Evolutionary conservation across 2,113 vertebrate genomes (phyloP).

Genomic region (Misgurnus mizolepis): DNA sequence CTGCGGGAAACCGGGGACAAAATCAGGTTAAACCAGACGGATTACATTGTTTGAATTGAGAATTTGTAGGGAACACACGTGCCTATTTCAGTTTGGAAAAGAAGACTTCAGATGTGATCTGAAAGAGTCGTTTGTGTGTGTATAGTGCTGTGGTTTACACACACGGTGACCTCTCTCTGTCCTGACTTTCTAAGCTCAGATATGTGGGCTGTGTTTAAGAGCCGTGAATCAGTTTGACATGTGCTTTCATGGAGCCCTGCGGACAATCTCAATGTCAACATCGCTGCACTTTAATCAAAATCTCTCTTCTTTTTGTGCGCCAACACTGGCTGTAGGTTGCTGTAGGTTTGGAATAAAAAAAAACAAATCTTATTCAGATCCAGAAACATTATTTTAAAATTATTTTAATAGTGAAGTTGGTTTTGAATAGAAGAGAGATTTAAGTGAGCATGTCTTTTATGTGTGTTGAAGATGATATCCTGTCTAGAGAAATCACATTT

Average conservation of each 20-base stretch:
- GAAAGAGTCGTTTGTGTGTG: not conserved
- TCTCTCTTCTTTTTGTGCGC: not conserved
- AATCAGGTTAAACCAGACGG: not conserved
- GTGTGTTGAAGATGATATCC: too few species aligned
- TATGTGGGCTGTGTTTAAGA: conserved; percentile 41
- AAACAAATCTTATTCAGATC: too few species aligned
- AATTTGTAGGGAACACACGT: conserved; percentile 59
- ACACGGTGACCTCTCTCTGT: conserved; percentile 7
- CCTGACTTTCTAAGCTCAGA: conserved; percentile 11
- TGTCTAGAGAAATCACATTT: too few species aligned
- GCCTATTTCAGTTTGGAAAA: not conserved
- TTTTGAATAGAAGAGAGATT: too few species aligned
- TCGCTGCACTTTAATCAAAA: conserved; percentile 31
- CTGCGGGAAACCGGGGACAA: conserved; percentile 44
- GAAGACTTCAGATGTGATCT: not conserved
- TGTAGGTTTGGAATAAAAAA: too few species aligned
- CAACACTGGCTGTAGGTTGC: not conserved
- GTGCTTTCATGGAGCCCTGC: conserved; percentile 24
- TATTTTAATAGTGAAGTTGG: too few species aligned
- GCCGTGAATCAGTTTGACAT: conserved; percentile 44
- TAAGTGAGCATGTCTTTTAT: too few species aligned
- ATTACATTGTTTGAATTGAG: conserved; percentile 57
- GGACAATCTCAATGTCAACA: conserved; percentile 42
- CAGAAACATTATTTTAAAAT: too few species aligned
- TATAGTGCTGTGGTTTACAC: not conserved